Percentiles rank a stretch among this genome's conserved stretches.
phyloP scores from a whole-genome alignment of 2,888 invertebrate species.

The Eurytoma californica region DNA sequence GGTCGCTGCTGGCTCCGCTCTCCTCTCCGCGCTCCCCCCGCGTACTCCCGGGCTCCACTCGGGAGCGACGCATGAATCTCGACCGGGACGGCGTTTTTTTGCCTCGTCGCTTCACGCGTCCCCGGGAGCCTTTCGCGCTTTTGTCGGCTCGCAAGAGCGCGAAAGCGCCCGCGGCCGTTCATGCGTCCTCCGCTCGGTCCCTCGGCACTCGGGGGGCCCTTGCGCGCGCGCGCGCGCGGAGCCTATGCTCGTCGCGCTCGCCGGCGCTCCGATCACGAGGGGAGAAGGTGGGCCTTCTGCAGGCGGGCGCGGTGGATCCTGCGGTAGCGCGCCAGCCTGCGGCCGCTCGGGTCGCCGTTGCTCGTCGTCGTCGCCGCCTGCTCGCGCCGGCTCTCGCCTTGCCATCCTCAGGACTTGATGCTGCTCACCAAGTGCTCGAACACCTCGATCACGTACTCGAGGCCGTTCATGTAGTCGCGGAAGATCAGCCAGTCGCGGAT shows the following conservation, averaged over 20 bases:
- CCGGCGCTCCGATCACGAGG: slow-evolving; percentile 36
- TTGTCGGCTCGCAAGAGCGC: too few relatives aligned
- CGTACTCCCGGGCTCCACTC: too few relatives aligned
- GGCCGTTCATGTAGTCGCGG: slow-evolving; percentile 80
- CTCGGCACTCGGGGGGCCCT: too few relatives aligned
- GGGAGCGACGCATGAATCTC: too few relatives aligned
- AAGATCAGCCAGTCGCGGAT: slow-evolving; percentile 80
- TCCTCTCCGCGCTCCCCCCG: too few relatives aligned
- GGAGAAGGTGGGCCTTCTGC: slow-evolving; percentile 35
- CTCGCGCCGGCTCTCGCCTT: slow-evolving; percentile 59
- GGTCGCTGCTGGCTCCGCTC: too few relatives aligned
- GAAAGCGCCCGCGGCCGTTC: too few relatives aligned
- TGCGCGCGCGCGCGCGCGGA: too few relatives aligned
- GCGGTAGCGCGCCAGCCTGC: slow-evolving; percentile 44
- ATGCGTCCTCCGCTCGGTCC: too few relatives aligned
- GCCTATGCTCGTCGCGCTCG: background rate
- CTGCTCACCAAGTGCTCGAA: slow-evolving; percentile 72
- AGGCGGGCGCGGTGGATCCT: slow-evolving; percentile 41
- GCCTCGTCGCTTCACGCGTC: too few relatives aligned
- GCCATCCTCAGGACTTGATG: slow-evolving; percentile 69
- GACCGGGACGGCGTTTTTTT: too few relatives aligned
- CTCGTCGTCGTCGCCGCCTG: slow-evolving; percentile 14
- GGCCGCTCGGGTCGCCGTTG: slow-evolving; percentile 8
- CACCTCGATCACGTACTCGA: slow-evolving; percentile 78
- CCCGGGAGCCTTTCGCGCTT: too few relatives aligned